A percentile compares a stretch with the other conserved stretches of the same genome.
These are phyloP conservation scores for Lagorchestes hirsutus DNA, from an alignment of 2,797 vertebrate species.

Conservation along the genomic window DNA sequence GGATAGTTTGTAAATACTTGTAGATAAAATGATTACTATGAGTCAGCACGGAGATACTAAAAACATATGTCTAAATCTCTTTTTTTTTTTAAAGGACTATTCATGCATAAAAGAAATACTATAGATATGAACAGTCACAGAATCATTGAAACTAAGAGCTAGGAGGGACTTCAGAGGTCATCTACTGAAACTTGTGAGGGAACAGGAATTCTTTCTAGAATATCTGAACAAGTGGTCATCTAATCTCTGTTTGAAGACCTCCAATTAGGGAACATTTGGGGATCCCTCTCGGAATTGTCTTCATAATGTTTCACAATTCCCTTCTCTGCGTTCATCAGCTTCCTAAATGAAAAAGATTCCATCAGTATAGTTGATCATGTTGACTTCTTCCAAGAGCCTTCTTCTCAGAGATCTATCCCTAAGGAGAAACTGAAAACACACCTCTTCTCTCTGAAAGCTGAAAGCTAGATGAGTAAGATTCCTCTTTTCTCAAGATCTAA, in stretches of 20 bases:
- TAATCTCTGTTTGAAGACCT: neutral
- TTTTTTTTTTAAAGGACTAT: neutral
- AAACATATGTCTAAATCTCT: neutral
- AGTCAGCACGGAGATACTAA: neutral
- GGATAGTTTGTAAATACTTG: neutral
- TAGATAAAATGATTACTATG: neutral
- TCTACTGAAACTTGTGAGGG: neutral
- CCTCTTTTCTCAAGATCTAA: neutral
- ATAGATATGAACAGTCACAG: neutral
- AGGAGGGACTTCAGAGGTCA: neutral
- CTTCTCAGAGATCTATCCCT: neutral
- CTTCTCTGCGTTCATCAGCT: neutral
- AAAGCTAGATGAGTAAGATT: neutral
- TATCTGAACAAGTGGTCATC: neutral
- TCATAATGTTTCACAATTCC: neutral
- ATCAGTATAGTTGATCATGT: neutral
- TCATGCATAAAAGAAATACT: neutral
- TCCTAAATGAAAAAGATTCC: neutral
- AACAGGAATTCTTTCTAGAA: neutral
- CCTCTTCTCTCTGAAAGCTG: neutral
- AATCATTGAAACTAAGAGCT: neutral
- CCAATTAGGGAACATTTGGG: neutral
- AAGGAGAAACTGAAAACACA: neutral
- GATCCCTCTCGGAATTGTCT: neutral
- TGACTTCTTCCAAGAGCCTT: neutral